Conservation (phyloP, 2,888 invertebrate species). For the Eumacrocentrus americanus region DNA sequence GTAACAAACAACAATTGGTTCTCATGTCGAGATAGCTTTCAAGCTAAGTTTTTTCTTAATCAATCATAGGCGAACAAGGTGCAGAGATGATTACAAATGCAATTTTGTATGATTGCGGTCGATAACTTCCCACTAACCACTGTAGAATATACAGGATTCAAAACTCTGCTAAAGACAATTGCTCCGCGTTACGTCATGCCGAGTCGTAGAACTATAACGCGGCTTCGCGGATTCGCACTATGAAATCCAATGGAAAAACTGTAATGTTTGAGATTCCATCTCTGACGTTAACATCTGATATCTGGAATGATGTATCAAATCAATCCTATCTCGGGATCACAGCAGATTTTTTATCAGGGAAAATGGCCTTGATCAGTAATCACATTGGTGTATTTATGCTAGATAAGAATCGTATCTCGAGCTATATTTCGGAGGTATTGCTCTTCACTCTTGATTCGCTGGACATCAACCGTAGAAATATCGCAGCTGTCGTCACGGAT, state of each 20-base stretch:
- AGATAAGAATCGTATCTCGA: neutral
- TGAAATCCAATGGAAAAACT: slow-evolving; percentile 7
- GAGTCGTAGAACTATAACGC: slow-evolving; percentile 23
- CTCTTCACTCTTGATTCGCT: neutral
- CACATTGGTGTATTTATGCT: neutral
- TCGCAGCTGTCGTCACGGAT: slow-evolving; percentile 25
- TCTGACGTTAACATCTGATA: slow-evolving; percentile 42
- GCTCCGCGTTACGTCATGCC: slow-evolving; percentile 27
- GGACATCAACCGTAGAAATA: neutral
- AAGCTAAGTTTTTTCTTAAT: neutral
- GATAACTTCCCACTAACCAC: slow-evolving; percentile 27
- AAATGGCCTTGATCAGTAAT: neutral
- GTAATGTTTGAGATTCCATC: neutral
- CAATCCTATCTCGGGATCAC: slow-evolving; percentile 43
- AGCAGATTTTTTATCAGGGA: slow-evolving; percentile 37
- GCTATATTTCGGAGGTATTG: neutral
- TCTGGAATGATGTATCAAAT: slow-evolving; percentile 42
- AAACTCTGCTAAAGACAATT: slow-evolving; percentile 21
- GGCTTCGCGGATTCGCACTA: slow-evolving; percentile 23
- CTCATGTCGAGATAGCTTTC: too few species aligned
- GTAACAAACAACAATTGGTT: too few species aligned
- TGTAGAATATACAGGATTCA: slow-evolving; percentile 31
- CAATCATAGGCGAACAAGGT: slow-evolving; percentile 2
- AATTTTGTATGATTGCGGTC: slow-evolving; percentile 28
- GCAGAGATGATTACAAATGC: slow-evolving; percentile 21